Evolutionary conservation across 2,888 invertebrate species (phyloP).

Genomic region (Laspeyria flexula): DNA sequence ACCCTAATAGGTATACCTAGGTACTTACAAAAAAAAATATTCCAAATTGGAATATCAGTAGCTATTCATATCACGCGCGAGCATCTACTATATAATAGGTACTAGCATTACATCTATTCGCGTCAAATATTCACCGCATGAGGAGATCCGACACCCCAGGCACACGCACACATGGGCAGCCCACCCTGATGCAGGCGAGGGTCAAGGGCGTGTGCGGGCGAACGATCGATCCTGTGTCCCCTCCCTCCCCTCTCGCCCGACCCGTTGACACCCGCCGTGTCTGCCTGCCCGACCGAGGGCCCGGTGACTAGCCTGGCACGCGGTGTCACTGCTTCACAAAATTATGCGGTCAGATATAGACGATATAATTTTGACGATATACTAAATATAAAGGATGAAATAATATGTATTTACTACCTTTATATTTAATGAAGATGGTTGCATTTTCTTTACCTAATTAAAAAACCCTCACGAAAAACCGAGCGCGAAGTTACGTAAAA

Average conservation of each 20-base stretch:
- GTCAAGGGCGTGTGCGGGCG: constrained; percentile 71
- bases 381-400: no score
- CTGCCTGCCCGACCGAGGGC: constrained; percentile 51
- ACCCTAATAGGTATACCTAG: not conserved
- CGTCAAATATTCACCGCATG: constrained; percentile 38
- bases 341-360: constrained; percentile 6
- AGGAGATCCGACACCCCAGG: constrained; percentile 26
- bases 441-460: no score
- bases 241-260: constrained; percentile 15
- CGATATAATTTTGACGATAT: not conserved
- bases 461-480: no score
- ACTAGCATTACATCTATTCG: constrained; percentile 4
- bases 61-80: constrained; percentile 3
- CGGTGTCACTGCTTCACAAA: constrained; percentile 18
- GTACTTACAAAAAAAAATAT: not conserved
- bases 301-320: constrained; percentile 54
- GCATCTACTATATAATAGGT: not conserved
- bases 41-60: no score
- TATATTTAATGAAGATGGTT: no score
- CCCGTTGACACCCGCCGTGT: constrained; percentile 18
- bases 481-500: no score
- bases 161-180: constrained; percentile 28
- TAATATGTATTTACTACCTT: no score
- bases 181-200: constrained; percentile 54
- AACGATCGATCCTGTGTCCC: constrained; percentile 50